phyloP scores from a whole-genome alignment of 2,888 invertebrate genomes.

The Nomada ferruginata region DNA sequence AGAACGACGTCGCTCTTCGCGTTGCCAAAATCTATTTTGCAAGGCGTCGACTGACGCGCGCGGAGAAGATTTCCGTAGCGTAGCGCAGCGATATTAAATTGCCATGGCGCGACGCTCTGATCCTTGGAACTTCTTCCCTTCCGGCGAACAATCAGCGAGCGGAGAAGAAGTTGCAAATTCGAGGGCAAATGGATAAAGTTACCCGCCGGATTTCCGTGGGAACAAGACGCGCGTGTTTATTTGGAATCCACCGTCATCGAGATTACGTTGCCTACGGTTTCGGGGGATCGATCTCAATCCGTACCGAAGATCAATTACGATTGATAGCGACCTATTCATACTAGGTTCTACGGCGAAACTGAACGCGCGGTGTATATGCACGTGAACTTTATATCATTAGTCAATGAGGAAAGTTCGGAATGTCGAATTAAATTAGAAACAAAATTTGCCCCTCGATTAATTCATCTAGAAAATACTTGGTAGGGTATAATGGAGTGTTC shows the following conservation, averaged over 20 bases:
- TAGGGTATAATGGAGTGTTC: too few species aligned
- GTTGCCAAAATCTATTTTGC: conserved; percentile 53
- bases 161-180: not conserved
- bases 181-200: not conserved
- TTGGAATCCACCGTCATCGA: not conserved
- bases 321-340: not conserved
- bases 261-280: not conserved
- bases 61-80: conserved; percentile 11
- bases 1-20: conserved; percentile 12
- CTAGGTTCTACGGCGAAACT: not conserved
- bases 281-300: not conserved
- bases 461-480: too few species aligned
- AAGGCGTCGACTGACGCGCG: conserved; percentile 21
- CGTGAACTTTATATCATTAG: conserved; percentile 4
- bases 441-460: too few species aligned
- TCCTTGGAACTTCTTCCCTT: not conserved
- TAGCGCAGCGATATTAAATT: conserved; percentile 32
- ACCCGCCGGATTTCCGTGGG: not conserved
- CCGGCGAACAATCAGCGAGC: too few species aligned
- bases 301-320: not conserved
- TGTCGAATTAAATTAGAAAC: not conserved
- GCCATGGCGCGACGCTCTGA: not conserved
- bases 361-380: not conserved
- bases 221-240: conserved; percentile 9
- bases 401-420: too few species aligned